phyloP scores from a whole-genome alignment of 2,888 invertebrate genomes.

The Adineta ricciae region DNA sequence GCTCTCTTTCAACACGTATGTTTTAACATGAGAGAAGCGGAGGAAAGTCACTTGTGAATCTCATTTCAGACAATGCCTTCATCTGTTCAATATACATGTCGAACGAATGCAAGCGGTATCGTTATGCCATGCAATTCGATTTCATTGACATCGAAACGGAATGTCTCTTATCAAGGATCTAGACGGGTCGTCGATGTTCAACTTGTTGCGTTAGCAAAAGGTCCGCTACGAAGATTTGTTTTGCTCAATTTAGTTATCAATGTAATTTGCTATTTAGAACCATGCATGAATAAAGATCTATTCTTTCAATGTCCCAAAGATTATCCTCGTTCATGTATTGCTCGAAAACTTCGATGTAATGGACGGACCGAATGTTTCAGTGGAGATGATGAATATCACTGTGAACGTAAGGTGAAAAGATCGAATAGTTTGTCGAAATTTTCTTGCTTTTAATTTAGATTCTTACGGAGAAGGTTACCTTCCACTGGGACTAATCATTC shows the following conservation, averaged over 20 bases:
- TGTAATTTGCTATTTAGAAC: neutral
- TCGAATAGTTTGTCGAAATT: too few species aligned
- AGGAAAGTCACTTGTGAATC: too few species aligned
- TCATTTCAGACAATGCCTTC: neutral
- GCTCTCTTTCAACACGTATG: neutral
- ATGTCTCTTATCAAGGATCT: neutral
- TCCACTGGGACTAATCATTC: neutral
- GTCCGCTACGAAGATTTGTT: neutral
- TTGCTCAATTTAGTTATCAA: neutral
- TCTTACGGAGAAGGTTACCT: too few species aligned
- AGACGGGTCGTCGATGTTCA: neutral
- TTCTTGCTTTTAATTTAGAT: neutral
- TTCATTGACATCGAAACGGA: neutral
- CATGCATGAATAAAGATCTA: neutral
- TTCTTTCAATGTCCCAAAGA: neutral
- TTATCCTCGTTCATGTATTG: neutral
- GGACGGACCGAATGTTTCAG: neutral
- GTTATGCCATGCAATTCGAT: neutral
- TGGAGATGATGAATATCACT: neutral
- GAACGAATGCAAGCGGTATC: neutral
- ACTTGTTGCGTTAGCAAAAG: neutral
- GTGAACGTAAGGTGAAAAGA: neutral
- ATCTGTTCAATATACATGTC: neutral
- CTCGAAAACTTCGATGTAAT: neutral
- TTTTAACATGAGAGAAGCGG: too few species aligned